phyloP scores from a whole-genome alignment of 2,797 vertebrate species.

The Spheniscus humboldti region DNA sequence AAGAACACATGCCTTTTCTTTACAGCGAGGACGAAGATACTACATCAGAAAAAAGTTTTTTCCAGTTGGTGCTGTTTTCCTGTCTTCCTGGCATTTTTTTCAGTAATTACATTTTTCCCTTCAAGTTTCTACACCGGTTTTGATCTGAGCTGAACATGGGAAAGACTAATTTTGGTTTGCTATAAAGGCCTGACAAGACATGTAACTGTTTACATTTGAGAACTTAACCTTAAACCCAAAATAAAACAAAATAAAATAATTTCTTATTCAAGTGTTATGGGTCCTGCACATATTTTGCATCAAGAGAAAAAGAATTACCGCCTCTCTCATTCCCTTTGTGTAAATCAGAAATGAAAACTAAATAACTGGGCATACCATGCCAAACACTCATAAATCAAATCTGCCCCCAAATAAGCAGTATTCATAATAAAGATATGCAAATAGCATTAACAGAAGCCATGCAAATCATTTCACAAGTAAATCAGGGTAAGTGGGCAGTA shows the following conservation, averaged over 20 bases:
- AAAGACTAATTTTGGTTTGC: slow-evolving; percentile 17
- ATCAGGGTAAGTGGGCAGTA: slow-evolving; percentile 71
- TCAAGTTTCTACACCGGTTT: neutral
- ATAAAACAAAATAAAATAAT: neutral
- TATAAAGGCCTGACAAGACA: neutral
- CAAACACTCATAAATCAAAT: slow-evolving; percentile 72
- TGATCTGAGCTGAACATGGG: neutral
- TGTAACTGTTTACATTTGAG: slow-evolving; percentile 31
- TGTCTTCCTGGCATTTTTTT: neutral
- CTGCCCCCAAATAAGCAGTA: slow-evolving; percentile 64
- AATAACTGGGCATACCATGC: slow-evolving; percentile 57
- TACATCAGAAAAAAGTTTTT: neutral
- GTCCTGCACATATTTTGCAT: neutral
- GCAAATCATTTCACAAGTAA: slow-evolving; percentile 71
- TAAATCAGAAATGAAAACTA: slow-evolving; percentile 64
- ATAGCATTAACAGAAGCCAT: slow-evolving; percentile 65
- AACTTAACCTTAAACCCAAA: neutral
- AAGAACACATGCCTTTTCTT: neutral
- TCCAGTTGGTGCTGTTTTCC: neutral
- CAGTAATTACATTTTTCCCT: neutral
- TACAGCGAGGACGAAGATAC: neutral
- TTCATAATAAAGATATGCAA: slow-evolving; percentile 73
- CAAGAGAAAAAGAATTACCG: neutral
- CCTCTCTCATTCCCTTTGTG: slow-evolving; percentile 21
- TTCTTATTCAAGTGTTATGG: neutral